These are phyloP conservation scores for Hippopotamus amphibius DNA, from an alignment of 2,113 vertebrate species.

Conservation along the genomic window DNA sequence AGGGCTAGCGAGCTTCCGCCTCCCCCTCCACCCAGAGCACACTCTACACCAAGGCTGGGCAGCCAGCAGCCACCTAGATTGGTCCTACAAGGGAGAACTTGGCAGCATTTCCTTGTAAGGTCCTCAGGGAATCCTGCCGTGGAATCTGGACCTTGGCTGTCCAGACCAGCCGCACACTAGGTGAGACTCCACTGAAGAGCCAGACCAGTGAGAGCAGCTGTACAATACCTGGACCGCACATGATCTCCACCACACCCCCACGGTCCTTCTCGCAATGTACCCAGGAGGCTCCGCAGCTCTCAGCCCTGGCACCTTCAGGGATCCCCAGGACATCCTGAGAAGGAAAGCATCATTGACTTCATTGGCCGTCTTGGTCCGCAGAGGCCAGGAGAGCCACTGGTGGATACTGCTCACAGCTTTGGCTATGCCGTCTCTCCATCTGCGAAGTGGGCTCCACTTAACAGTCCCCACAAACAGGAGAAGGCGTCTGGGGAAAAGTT, in stretches of 20 bases:
- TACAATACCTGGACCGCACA: not conserved
- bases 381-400: not conserved
- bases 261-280: not conserved
- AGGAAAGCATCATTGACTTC: not conserved
- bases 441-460: not conserved
- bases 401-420: not conserved
- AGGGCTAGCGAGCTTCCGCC: fast-evolving
- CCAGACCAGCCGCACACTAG: not conserved
- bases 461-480: not conserved
- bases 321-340: not conserved
- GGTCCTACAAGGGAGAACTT: not conserved
- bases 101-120: not conserved
- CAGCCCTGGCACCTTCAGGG: not conserved
- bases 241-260: not conserved
- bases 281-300: not conserved
- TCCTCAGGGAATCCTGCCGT: not conserved
- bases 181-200: not conserved
- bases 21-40: not conserved
- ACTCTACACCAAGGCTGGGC: not conserved
- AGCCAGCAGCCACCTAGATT: not conserved
- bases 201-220: not conserved
- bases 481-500: not conserved
- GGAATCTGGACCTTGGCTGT: not conserved
- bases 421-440: not conserved
- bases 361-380: not conserved